Evolutionary conservation across 2,888 invertebrate genomes (phyloP), one percentile per base, ranked within the genome.

Genomic region (Opisthograptis luteolata): DNA sequence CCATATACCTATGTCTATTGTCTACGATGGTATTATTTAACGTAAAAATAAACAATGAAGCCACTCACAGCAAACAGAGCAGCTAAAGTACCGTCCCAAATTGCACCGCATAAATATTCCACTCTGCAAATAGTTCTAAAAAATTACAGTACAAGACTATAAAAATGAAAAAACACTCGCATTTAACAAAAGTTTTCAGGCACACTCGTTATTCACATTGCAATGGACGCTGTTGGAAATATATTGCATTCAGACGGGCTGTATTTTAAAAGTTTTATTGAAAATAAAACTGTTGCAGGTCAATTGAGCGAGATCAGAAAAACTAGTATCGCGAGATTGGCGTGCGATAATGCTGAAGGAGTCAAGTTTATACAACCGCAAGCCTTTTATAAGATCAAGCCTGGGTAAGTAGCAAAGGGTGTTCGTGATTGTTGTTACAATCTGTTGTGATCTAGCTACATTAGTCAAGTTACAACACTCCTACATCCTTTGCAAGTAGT

Each of bases 281-380:
- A 55, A 48, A 54, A 53, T 42, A 51, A 53, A 59, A 55, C n/a
- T 39, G 42, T 53, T 57, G 41, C 73, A 84, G 84, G 53, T 58
- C 84, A 84, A 70, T 63, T 84, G 55, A 66, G 75, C 10, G 84
- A 84, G 61, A 76, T 85, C 40, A 74, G 82, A 57, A 79, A 76
- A 65, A 76, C 81, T 7, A 85, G 72, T 56, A 80, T 85, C 68
- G 84, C 86, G n/a, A 73, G 80, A 4, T 51, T 87, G 1, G 77
- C 76, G 1, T 84, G 84, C 25, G 79, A 85, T 66, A 87, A 87
- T 57, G 83, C 78, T 1, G 81, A 81, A 8, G 84, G 76, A n/a
- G 76, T 87, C 54, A 77, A 80, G 58, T 76, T 67, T 55, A 77
- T 87, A 46, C 86, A 86, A 49, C 81, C 80, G 2, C 71, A 70